phyloP scores from a whole-genome alignment of 2,113 vertebrate species.

The Microtus ochrogaster region DNA sequence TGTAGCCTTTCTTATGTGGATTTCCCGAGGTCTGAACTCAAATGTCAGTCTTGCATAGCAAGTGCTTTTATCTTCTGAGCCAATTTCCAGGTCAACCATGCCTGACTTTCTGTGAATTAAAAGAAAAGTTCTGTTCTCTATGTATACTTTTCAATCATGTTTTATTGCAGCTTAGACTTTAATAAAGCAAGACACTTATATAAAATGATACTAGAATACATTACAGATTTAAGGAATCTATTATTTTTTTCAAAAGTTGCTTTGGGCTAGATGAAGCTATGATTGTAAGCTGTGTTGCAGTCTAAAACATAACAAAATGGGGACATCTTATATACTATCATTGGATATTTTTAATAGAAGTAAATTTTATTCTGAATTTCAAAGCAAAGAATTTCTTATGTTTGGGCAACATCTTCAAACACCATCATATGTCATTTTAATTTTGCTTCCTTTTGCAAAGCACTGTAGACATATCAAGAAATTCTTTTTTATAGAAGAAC shows the following conservation, averaged over 20 bases:
- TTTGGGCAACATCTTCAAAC: not conserved
- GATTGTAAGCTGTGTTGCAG: not conserved
- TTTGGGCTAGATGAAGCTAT: not conserved
- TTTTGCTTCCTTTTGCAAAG: not conserved
- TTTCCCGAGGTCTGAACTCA: not conserved
- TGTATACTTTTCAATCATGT: not conserved
- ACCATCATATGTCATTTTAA: not conserved
- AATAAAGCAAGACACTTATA: not conserved
- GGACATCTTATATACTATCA: not conserved
- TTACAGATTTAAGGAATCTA: not conserved
- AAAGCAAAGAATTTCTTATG: not conserved
- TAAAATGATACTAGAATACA: not conserved
- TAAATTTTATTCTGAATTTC: not conserved
- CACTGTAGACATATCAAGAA: not conserved
- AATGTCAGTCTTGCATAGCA: not conserved
- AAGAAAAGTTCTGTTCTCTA: not conserved
- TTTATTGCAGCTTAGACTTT: not conserved
- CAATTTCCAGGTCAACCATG: not conserved
- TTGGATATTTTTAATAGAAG: not conserved
- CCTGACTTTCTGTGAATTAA: not conserved
- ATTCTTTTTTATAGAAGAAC: not conserved
- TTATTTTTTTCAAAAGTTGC: not conserved
- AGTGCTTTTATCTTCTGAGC: not conserved
- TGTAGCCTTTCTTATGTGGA: not conserved
- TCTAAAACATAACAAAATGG: not conserved